Percentiles rank a stretch among this genome's conserved stretches.
These are phyloP conservation scores for Adela reaumurella DNA, from an alignment of 2,888 invertebrate species.

Conservation along the genomic window DNA sequence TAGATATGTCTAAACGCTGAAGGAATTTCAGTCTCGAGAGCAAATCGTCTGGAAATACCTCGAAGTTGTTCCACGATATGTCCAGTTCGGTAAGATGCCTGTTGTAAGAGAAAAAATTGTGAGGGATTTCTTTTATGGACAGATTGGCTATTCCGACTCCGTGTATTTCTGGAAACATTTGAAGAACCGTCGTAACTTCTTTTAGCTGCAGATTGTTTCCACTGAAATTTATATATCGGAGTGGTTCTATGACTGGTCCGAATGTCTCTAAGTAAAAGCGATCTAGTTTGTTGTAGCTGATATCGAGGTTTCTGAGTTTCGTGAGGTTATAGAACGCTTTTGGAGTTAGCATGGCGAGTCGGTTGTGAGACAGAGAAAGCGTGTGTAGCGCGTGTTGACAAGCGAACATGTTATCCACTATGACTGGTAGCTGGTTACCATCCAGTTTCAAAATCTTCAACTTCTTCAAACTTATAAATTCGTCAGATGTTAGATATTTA, in stretches of 20 bases:
- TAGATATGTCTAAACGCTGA: conserved; percentile 67
- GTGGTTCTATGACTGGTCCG: conserved; percentile 57
- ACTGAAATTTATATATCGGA: conserved; percentile 65
- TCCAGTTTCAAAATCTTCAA: conserved; percentile 64
- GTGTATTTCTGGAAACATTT: conserved; percentile 54
- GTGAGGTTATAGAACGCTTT: conserved; percentile 71
- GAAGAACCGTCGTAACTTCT: conserved; percentile 55
- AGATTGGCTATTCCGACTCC: conserved; percentile 59
- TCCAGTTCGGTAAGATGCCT: conserved; percentile 63
- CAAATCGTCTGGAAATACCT: conserved; percentile 52
- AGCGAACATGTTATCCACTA: conserved; percentile 68
- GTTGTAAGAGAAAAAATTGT: conserved; percentile 56
- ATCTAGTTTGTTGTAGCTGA: conserved; percentile 73
- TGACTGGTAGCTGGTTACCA: conserved; percentile 73
- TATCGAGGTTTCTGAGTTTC: conserved; percentile 65
- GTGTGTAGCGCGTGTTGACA: conserved; percentile 51
- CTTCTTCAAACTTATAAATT: conserved; percentile 66
- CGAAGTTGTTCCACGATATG: conserved; percentile 69
- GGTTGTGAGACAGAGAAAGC: conserved; percentile 66
- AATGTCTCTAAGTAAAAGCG: conserved; percentile 62
- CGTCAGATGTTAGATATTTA: conserved; percentile 69
- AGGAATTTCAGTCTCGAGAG: conserved; percentile 56
- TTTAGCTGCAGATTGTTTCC: conserved; percentile 61
- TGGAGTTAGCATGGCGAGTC: conserved; percentile 69
- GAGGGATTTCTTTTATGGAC: conserved; percentile 52